Conservation (phyloP, 2,113 vertebrate genomes). For the Labrus mixtus region DNA sequence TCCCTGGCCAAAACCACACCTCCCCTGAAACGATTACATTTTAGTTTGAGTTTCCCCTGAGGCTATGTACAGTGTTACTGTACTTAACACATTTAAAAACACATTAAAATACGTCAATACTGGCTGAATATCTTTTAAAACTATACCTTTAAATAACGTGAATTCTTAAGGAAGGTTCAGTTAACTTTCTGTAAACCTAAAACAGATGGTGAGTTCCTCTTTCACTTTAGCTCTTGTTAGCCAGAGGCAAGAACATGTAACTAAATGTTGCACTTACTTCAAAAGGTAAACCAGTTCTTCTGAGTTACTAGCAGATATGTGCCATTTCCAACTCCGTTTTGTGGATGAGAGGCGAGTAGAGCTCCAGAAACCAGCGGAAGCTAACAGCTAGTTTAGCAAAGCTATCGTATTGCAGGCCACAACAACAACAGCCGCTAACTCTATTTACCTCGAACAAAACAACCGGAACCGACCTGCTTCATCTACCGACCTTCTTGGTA, state of each 20-base stretch:
- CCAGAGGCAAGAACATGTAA: neutral
- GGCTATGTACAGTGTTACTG: fast-evolving
- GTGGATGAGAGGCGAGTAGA: slow-evolving; percentile 1
- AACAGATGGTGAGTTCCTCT: slow-evolving; percentile 23
- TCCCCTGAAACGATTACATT: neutral
- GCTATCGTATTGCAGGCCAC: slow-evolving; percentile 62
- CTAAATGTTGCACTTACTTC: slow-evolving; percentile 41
- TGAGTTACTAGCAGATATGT: slow-evolving; percentile 24
- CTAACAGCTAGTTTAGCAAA: slow-evolving; percentile 45
- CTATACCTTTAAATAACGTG: neutral
- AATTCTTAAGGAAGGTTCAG: neutral
- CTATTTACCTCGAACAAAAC: slow-evolving; percentile 14
- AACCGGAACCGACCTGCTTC: neutral
- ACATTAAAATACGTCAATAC: no score
- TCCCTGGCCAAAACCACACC: slow-evolving; percentile 18
- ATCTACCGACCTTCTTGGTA: neutral
- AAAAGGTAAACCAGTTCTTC: neutral
- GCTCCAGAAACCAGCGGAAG: slow-evolving; percentile 44
- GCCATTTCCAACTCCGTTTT: slow-evolving; percentile 30
- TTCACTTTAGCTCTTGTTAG: neutral
- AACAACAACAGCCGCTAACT: slow-evolving; percentile 28
- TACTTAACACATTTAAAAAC: neutral
- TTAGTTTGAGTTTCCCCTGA: neutral
- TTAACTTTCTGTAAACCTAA: slow-evolving; percentile 25
- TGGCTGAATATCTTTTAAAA: neutral